phyloP scores from a whole-genome alignment of 2,888 invertebrate species.

The Neoitamus cyanurus region DNA sequence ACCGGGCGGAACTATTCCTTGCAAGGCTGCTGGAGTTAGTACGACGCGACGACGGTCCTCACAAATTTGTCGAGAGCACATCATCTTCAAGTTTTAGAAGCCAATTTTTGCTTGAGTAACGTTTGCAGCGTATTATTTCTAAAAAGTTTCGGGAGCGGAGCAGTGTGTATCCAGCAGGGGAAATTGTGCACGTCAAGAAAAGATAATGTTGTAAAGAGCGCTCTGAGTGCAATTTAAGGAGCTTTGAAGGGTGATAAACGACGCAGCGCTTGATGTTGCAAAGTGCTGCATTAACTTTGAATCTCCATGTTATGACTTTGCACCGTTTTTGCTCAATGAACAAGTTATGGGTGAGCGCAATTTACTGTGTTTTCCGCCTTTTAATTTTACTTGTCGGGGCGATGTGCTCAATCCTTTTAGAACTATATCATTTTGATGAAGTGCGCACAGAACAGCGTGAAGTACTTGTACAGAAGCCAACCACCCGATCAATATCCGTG shows the following conservation, averaged over 20 bases:
- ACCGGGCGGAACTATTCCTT: not conserved
- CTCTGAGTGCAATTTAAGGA: not conserved
- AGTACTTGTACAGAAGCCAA: too few species aligned
- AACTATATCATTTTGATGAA: not conserved
- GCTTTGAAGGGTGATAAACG: constrained; percentile 1
- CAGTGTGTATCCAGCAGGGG: not conserved
- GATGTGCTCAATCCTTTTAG: not conserved
- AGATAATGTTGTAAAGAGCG: not conserved
- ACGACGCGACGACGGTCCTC: not conserved
- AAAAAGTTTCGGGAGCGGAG: not conserved
- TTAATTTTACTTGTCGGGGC: not conserved
- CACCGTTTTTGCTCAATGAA: not conserved
- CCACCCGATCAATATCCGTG: too few species aligned
- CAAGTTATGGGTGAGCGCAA: not conserved
- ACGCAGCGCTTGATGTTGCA: not conserved
- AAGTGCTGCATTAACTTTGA: constrained; percentile 1
- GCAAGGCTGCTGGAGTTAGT: not conserved
- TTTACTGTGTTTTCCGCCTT: not conserved
- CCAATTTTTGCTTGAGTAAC: not conserved
- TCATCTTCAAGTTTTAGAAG: not conserved
- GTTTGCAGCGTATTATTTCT: not conserved
- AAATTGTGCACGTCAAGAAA: not conserved
- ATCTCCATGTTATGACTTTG: not conserved
- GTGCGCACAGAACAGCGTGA: not conserved
- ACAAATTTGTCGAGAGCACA: not conserved